Conservation (phyloP, 2,888 invertebrate genomes). For the Diachrysia chrysitis region DNA sequence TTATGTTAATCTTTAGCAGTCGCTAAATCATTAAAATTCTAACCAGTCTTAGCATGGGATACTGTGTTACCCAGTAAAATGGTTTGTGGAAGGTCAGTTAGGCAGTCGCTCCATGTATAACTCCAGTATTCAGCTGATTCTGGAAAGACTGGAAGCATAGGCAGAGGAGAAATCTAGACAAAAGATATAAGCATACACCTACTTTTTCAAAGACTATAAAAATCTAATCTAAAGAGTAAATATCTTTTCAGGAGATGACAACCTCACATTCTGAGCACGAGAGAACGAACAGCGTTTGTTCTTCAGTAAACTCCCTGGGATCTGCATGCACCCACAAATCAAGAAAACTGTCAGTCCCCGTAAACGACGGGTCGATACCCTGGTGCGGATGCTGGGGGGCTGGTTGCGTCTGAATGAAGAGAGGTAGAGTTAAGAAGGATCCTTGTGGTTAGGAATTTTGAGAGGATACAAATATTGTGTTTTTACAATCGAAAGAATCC, state of each 20-base stretch:
- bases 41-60: too few species aligned
- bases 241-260: conserved; percentile 84
- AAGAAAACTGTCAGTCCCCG: conserved; percentile 90
- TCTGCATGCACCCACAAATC: conserved; percentile 90
- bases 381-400: conserved; percentile 97
- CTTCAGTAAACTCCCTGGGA: conserved; percentile 89
- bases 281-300: conserved; percentile 91
- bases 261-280: conserved; percentile 91
- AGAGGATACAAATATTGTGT: neutral
- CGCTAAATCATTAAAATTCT: too few species aligned
- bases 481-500: too few species aligned
- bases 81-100: too few species aligned
- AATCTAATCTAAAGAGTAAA: neutral
- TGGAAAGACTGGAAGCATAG: too few species aligned
- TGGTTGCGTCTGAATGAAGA: conserved; percentile 90
- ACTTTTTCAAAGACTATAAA: neutral
- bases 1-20: too few species aligned
- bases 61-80: too few species aligned
- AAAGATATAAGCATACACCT: too few species aligned
- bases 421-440: neutral
- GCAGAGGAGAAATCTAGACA: too few species aligned
- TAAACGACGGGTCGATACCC: conserved; percentile 91
- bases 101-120: too few species aligned
- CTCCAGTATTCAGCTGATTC: too few species aligned
- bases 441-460: too few species aligned